These are phyloP conservation scores for Tenthredo distinguenda DNA, from an alignment of 2,888 invertebrate genomes.

Conservation along the genomic window DNA sequence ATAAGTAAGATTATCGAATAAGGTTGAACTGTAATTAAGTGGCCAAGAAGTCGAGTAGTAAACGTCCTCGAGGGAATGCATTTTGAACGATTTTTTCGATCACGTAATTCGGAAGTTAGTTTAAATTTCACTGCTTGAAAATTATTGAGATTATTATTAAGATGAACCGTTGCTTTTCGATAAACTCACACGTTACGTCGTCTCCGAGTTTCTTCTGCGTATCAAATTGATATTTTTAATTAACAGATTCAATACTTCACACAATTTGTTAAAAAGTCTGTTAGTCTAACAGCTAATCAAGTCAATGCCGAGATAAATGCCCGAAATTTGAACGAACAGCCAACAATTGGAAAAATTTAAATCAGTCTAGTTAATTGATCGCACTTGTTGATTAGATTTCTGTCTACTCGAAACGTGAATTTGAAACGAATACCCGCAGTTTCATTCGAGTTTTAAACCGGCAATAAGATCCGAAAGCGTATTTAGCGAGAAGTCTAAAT, in stretches of 20 bases:
- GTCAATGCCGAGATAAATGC: not conserved
- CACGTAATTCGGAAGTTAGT: not conserved
- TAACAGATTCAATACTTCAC: not conserved
- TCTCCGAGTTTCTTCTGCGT: not conserved
- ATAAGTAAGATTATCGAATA: conserved; percentile 57
- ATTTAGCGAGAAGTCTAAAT: not conserved
- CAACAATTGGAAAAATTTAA: not conserved
- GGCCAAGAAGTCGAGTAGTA: conserved; percentile 62
- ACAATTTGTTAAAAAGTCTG: not conserved
- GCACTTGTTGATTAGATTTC: not conserved
- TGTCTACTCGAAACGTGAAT: not conserved
- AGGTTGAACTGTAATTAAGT: conserved; percentile 62
- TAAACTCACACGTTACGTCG: not conserved
- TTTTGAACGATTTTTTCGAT: conserved; percentile 48
- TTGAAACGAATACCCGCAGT: not conserved
- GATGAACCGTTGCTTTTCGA: not conserved
- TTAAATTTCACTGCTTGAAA: not conserved
- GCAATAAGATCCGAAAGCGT: conserved; percentile 2
- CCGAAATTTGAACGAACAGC: not conserved
- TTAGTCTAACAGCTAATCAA: not conserved
- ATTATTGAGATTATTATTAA: not conserved
- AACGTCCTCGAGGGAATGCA: conserved; percentile 67
- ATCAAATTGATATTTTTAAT: not conserved
- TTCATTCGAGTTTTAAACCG: not conserved
- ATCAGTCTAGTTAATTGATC: conserved; percentile 1